These are phyloP conservation scores for Sinocyclocheilus anshuiensis DNA, from an alignment of 2,113 vertebrate genomes.

Conservation along the genomic window DNA sequence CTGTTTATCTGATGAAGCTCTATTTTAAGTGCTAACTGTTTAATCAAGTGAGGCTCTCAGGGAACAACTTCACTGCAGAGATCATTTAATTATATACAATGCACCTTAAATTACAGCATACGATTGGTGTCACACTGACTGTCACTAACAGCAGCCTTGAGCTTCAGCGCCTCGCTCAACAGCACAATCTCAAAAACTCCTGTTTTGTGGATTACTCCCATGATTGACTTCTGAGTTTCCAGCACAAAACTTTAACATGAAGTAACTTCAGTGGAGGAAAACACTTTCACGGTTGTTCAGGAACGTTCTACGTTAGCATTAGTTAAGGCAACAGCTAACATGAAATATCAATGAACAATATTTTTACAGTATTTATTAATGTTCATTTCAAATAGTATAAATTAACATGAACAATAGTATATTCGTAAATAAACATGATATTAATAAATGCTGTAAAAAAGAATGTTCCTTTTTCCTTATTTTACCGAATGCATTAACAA, in stretches of 20 bases:
- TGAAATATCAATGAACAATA: too few relatives aligned
- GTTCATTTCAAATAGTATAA: too few relatives aligned
- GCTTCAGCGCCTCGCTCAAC: not conserved
- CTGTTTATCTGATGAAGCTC: not conserved
- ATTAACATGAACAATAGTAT: too few relatives aligned
- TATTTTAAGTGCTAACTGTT: not conserved
- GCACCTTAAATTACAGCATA: not conserved
- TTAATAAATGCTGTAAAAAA: not conserved
- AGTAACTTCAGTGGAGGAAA: not conserved
- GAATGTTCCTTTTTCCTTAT: not conserved
- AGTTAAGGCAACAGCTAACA: too few relatives aligned
- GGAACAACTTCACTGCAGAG: constrained; percentile 18
- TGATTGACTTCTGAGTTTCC: not conserved
- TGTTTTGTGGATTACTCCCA: not conserved
- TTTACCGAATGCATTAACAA: not conserved
- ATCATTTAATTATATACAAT: constrained; percentile 18
- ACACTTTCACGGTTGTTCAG: not conserved
- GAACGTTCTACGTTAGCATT: not conserved
- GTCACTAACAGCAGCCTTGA: not conserved
- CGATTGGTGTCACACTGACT: not conserved
- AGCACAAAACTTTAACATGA: not conserved
- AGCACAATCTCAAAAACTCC: not conserved
- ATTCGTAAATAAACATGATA: not conserved
- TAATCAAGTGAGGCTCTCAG: not conserved
- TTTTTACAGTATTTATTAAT: too few relatives aligned